phyloP scores from a whole-genome alignment of 1,140 invertebrate species.

The Olivierus martensii region DNA sequence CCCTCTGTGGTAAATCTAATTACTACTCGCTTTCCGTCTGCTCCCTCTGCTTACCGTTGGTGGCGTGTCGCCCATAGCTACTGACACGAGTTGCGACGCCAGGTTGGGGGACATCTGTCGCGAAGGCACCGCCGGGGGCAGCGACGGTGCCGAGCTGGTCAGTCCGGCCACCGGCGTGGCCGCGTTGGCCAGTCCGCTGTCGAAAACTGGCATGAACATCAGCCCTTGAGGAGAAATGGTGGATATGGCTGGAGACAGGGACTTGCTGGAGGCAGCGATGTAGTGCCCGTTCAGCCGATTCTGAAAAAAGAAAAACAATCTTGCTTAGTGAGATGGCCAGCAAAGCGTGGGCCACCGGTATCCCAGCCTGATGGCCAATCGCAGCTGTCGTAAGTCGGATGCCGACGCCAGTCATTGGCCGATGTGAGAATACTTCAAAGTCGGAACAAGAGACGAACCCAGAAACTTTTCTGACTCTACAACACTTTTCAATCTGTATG shows the following conservation, averaged over 20 bases:
- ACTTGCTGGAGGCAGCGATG: constrained; percentile 19
- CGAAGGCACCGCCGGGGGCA: constrained; percentile 30
- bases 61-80: constrained; percentile 3
- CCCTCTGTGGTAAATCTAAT: no score
- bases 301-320: constrained; percentile 6
- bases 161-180: constrained; percentile 31
- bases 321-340: no score
- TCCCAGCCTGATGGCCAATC: no score
- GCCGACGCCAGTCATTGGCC: no score
- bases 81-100: not conserved
- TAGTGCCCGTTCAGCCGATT: constrained; percentile 24
- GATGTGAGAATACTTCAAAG: no score
- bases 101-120: constrained; percentile 1
- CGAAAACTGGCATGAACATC: constrained; percentile 45
- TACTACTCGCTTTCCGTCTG: no score
- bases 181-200: constrained; percentile 24
- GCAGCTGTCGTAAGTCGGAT: no score
- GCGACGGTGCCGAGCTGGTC: constrained; percentile 28
- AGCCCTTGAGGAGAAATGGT: constrained; percentile 26
- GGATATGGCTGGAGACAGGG: constrained; percentile 25
- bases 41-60: constrained; percentile 1
- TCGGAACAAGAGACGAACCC: no score
- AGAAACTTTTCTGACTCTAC: no score
- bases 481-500: no score
- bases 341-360: no score